phyloP scores from a whole-genome alignment of 2,888 invertebrate genomes.

The Lordiphosa andalusiaca region DNA sequence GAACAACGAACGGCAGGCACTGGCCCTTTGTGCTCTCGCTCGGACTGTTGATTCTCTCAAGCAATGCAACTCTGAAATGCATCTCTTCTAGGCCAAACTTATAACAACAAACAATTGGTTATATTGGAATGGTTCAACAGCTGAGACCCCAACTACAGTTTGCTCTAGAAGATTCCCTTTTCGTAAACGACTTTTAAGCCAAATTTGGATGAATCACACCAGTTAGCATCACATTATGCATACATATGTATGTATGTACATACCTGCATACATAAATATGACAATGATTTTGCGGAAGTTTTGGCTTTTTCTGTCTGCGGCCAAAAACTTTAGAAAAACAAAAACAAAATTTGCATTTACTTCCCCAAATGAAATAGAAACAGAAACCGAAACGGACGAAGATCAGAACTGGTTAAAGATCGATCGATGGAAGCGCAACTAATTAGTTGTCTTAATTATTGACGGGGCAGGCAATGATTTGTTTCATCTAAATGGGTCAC shows the following conservation, averaged over 20 bases:
- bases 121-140: too few relatives aligned
- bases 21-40: too few relatives aligned
- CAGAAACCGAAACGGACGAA: background rate
- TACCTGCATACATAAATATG: slow-evolving; percentile 2
- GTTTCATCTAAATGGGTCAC: slow-evolving; percentile 5
- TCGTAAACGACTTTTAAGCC: too few relatives aligned
- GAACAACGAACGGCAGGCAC: too few relatives aligned
- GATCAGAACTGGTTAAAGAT: slow-evolving; percentile 22
- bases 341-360: slow-evolving; percentile 68
- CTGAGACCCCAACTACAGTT: too few relatives aligned
- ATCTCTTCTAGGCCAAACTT: too few relatives aligned
- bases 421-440: background rate
- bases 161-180: too few relatives aligned
- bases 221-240: background rate
- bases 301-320: slow-evolving; percentile 5
- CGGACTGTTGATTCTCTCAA: too few relatives aligned
- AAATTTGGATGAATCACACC: too few relatives aligned
- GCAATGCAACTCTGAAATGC: too few relatives aligned
- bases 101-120: too few relatives aligned
- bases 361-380: slow-evolving; percentile 45
- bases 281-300: slow-evolving; percentile 30
- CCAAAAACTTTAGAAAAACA: slow-evolving; percentile 30
- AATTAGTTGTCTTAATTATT: background rate
- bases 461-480: background rate
- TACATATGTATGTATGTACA: too few relatives aligned